Percentiles rank a stretch among this genome's conserved stretches.
Conservation (phyloP, 2,888 invertebrate species). For the Endotricha flammealis region DNA sequence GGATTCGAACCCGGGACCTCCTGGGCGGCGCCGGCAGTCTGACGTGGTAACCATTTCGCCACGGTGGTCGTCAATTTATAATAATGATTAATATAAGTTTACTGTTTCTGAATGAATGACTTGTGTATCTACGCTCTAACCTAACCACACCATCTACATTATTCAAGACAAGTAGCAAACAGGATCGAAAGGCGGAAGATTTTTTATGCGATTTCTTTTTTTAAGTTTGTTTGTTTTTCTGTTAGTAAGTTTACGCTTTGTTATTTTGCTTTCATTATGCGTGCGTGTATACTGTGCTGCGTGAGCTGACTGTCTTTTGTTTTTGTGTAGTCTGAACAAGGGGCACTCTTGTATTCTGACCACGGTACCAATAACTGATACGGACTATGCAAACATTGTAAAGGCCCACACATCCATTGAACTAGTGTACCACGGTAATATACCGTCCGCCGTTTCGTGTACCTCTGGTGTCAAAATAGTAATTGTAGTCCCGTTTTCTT, state of each 20-base stretch:
- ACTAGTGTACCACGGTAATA: too few species aligned
- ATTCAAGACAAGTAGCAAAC: constrained; percentile 12
- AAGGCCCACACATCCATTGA: too few species aligned
- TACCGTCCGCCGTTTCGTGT: too few species aligned
- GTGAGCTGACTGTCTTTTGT: constrained; percentile 7
- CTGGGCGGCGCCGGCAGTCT: too few species aligned
- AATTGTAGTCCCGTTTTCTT: too few species aligned
- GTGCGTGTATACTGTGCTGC: constrained; percentile 5
- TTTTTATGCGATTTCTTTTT: constrained; percentile 7
- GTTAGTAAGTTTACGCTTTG: neutral
- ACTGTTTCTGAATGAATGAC: neutral
- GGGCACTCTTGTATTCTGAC: constrained; percentile 22
- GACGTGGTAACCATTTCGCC: too few species aligned
- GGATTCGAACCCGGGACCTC: too few species aligned
- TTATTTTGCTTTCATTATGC: neutral
- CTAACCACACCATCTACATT: constrained; percentile 5
- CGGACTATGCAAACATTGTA: too few species aligned
- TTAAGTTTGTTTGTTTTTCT: constrained; percentile 1
- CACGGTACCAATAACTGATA: too few species aligned
- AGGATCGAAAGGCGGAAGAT: constrained; percentile 11
- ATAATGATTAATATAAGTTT: too few species aligned
- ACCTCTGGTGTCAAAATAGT: too few species aligned
- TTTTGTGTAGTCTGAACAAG: constrained; percentile 32
- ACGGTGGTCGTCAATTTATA: too few species aligned
- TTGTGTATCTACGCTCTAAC: constrained; percentile 1